These are phyloP conservation scores for Otolemur garnettii DNA, from an alignment of 2,113 vertebrate genomes.

Conservation along the genomic window DNA sequence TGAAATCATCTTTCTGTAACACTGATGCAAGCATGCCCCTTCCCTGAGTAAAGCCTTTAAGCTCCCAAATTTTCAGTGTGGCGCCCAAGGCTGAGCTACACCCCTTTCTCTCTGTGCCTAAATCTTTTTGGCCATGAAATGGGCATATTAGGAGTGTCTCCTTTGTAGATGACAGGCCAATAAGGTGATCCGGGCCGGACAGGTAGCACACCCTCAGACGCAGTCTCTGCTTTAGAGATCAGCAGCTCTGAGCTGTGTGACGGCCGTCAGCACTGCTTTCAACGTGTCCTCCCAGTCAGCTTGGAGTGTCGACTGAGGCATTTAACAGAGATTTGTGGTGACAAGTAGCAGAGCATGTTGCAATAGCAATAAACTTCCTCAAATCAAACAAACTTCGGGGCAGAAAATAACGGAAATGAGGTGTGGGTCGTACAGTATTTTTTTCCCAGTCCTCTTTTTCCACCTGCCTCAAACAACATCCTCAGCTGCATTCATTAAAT, in stretches of 20 bases:
- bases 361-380: background rate
- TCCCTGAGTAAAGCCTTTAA: too few species aligned
- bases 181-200: background rate
- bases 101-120: too few species aligned
- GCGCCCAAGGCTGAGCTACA: too few species aligned
- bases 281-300: background rate
- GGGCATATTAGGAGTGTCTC: too few species aligned
- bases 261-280: background rate
- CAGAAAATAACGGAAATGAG: background rate
- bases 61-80: too few species aligned
- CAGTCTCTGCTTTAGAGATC: background rate
- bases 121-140: too few species aligned
- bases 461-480: background rate
- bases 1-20: background rate
- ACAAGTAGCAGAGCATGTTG: background rate
- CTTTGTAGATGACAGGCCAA: too few species aligned
- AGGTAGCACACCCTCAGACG: background rate
- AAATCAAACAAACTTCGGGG: background rate
- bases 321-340: background rate
- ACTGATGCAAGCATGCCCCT: too few species aligned
- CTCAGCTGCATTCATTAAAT: background rate
- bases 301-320: background rate
- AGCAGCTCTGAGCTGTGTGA: background rate
- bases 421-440: fast-evolving
- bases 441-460: background rate